Conservation (phyloP, 2,113 vertebrate species). For the Holacanthus passer region DNA sequence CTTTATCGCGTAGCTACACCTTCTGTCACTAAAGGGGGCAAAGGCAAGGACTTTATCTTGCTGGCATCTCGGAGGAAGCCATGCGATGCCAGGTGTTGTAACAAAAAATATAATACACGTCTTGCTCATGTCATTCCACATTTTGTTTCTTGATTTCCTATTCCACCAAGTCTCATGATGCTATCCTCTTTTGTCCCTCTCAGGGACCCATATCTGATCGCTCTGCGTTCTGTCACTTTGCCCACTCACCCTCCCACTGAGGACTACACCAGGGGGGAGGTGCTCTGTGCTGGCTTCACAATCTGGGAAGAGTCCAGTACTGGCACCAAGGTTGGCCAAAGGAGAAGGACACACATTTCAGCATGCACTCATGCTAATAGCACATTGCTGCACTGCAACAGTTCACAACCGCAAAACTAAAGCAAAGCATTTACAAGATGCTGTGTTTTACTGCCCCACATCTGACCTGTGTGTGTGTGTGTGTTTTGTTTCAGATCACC, state of each 20-base stretch:
- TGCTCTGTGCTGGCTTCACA: constrained; percentile 94
- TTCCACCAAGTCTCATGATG: background rate
- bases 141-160: constrained; percentile 9
- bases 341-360: constrained; percentile 12
- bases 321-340: constrained; percentile 87
- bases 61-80: constrained; percentile 92
- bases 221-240: constrained; percentile 92
- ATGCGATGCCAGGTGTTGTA: constrained; percentile 88
- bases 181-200: constrained; percentile 35
- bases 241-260: constrained; percentile 85
- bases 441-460: background rate
- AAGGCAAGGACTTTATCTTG: constrained; percentile 92
- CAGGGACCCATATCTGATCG: constrained; percentile 95
- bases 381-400: background rate
- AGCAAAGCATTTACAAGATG: background rate
- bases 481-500: constrained; percentile 85
- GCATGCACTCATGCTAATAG: background rate
- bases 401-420: background rate
- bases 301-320: constrained; percentile 88
- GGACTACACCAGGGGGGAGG: constrained; percentile 88
- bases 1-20: constrained; percentile 92
- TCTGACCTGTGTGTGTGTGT: constrained; percentile 15
- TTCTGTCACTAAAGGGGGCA: constrained; percentile 80
- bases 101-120: background rate
- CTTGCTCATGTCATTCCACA: background rate